phyloP scores from a whole-genome alignment of 2,113 vertebrate species.

The Corydoras sp. region DNA sequence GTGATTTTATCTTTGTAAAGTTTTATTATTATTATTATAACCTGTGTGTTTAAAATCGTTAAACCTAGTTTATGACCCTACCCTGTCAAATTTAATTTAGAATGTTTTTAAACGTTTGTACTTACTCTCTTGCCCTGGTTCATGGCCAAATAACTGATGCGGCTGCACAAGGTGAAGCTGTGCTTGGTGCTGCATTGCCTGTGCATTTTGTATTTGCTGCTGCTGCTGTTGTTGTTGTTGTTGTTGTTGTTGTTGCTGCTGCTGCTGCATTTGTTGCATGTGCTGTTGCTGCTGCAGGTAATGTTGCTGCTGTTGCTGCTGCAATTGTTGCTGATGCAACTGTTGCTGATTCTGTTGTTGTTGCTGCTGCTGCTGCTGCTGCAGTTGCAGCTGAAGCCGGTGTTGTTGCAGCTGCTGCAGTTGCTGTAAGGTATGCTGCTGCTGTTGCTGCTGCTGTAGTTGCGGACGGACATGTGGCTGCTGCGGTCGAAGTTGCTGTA shows the following conservation, averaged over 20 bases:
- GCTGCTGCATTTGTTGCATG: slow-evolving; percentile 63
- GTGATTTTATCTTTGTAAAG: too few species aligned
- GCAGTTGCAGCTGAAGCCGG: slow-evolving; percentile 66
- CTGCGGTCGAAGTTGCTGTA: slow-evolving; percentile 58
- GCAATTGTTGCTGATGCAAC: slow-evolving; percentile 62
- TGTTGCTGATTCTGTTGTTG: slow-evolving; percentile 65
- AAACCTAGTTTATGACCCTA: too few species aligned
- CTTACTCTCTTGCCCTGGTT: slow-evolving; percentile 85
- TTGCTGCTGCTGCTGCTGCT: slow-evolving; percentile 62
- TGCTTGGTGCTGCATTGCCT: slow-evolving; percentile 64
- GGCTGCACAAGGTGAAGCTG: slow-evolving; percentile 61
- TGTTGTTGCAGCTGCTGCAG: slow-evolving; percentile 75
- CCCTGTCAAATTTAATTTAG: too few species aligned
- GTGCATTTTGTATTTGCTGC: slow-evolving; percentile 66
- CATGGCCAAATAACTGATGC: slow-evolving; percentile 85
- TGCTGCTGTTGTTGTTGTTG: slow-evolving; percentile 68
- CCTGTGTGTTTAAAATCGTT: too few species aligned
- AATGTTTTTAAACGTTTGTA: slow-evolving; percentile 29
- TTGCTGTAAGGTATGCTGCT: slow-evolving; percentile 60
- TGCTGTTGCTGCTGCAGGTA: slow-evolving; percentile 69
- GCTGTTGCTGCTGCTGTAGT: slow-evolving; percentile 54
- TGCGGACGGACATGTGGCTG: slow-evolving; percentile 67
- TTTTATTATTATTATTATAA: too few species aligned
- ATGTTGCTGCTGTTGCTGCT: slow-evolving; percentile 61
- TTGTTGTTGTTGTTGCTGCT: slow-evolving; percentile 62